Evolutionary conservation across 2,797 vertebrate species (phyloP), one percentile per base, ranked within the genome.

Genomic region (Gymnoscopelus microlampas): DNA sequence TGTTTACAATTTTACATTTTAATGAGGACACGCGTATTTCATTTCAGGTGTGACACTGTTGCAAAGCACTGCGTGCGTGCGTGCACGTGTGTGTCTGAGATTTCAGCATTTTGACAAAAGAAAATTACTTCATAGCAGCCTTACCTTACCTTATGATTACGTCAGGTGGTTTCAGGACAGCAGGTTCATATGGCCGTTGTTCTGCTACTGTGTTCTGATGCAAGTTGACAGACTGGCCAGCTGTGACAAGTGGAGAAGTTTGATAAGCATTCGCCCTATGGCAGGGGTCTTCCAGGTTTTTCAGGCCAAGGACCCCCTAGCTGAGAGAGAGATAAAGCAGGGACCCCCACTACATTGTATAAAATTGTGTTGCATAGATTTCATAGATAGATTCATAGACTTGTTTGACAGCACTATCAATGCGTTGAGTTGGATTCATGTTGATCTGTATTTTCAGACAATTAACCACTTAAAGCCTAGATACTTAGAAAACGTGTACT

Each of bases 261-360:
- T 62, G 51, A 78, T 78, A 56, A 63, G 35, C 70, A 70, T 73
- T 75, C 23, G 26, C 29, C 47, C 57, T 24, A 8, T 66, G 49
- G 19, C 19, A 19, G 19, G 19, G 19, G 19, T 19, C 19, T 19
- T 19, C 19, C 1, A 19, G 19, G 19, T 19, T 19, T 19, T 19
- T 19, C 19, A 19, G 19, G 19, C 19, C 19, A 19, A 19, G 19
- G 19, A 19, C 19, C 19, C 19, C 19, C 19, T 19, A 19, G 19
- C 19, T 19, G 19, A 19, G 19, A 19, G 19, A 19, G 19, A 19
- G 19, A 19, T 19, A 1, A 19, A 19, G 19, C 19, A 19, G 19
- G 19, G 19, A 19, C 19, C 19, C 19, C 19, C 19, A 19, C 19
- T 19, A 19, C 19, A 19, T 19, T 19, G 19, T 19, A 19, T 19